Evolutionary conservation across 2,113 vertebrate genomes (phyloP).

Genomic region (Turnix velox): DNA sequence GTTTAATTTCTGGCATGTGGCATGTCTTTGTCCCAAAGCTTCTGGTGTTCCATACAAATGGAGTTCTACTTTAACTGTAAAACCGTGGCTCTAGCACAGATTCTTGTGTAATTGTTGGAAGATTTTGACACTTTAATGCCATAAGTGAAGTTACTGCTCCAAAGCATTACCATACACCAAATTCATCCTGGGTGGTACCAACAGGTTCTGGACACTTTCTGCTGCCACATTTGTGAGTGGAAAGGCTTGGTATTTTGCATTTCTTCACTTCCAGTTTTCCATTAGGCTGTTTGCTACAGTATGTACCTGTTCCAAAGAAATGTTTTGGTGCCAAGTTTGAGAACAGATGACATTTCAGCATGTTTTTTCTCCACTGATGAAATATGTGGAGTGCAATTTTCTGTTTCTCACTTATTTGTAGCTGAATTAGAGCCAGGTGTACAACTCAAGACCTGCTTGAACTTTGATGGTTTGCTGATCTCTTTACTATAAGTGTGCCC

Average conservation of each 20-base stretch:
- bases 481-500: neutral
- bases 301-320: neutral
- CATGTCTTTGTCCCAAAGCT: neutral
- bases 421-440: conserved; percentile 46
- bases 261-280: neutral
- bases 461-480: conserved; percentile 17
- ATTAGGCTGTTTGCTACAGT: neutral
- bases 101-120: neutral
- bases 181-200: neutral
- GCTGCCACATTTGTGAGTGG: neutral
- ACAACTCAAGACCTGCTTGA: neutral
- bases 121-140: neutral
- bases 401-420: neutral
- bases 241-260: neutral
- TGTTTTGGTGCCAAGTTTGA: neutral
- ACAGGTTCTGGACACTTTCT: neutral
- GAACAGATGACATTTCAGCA: neutral
- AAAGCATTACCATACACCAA: accelerated
- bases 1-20: neutral
- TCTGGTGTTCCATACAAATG: neutral
- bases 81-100: neutral
- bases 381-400: neutral
- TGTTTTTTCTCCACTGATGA: neutral
- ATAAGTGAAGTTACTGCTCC: neutral
- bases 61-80: neutral